Conservation (phyloP, 2,888 invertebrate species). For the Oconnorella tubifera region DNA sequence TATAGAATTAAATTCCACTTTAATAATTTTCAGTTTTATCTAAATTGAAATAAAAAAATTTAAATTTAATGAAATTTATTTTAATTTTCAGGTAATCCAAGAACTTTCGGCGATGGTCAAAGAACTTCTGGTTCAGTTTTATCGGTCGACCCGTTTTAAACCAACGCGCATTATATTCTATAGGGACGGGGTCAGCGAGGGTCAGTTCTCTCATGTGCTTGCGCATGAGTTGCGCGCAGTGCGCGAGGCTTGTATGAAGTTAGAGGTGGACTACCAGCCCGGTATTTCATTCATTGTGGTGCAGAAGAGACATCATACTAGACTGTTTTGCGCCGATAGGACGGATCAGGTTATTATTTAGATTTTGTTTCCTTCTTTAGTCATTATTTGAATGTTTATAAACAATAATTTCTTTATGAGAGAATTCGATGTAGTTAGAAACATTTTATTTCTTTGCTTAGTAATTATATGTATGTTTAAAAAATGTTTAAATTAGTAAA, state of each 20-base stretch:
- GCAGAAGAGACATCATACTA: constrained; percentile 97
- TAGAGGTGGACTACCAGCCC: constrained; percentile 91
- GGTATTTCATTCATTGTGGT: constrained; percentile 97
- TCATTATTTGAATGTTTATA: no score
- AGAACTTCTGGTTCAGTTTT: constrained; percentile 97
- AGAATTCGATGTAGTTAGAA: background rate
- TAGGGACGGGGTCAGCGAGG: constrained; percentile 98
- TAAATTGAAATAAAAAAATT: no score
- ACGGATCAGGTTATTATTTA: constrained; percentile 92
- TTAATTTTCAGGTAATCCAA: no score
- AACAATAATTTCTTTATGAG: no score
- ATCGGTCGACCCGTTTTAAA: constrained; percentile 98
- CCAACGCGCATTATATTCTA: constrained; percentile 98
- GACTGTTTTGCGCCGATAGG: constrained; percentile 97
- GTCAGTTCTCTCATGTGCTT: constrained; percentile 93
- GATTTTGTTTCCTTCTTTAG: no score
- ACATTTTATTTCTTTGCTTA: background rate
- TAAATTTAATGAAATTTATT: no score
- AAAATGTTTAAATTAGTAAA: no score
- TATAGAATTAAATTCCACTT: no score
- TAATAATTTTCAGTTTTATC: no score
- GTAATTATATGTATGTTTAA: no score
- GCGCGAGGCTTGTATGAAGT: constrained; percentile 94
- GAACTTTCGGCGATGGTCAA: constrained; percentile 96
- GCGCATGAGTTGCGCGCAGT: constrained; percentile 97